Evolutionary conservation across 2,113 vertebrate genomes (phyloP).

Genomic region (Sylvia atricapilla): DNA sequence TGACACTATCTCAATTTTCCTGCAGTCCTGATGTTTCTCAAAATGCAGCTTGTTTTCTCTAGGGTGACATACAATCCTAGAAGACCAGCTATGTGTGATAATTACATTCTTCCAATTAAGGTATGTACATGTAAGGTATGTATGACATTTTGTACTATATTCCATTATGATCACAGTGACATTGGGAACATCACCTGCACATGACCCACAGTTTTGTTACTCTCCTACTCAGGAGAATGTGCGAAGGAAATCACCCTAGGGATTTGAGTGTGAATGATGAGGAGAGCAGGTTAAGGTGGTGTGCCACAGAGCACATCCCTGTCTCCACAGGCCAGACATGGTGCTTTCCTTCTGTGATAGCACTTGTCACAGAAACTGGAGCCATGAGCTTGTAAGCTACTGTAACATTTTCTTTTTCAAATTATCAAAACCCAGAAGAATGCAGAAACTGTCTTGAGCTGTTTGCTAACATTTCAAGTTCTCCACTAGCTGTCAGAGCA

Average conservation of each 20-base stretch:
- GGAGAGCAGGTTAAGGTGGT: background rate
- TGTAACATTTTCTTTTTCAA: background rate
- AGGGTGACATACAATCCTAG: background rate
- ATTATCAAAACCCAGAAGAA: background rate
- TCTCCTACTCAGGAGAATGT: background rate
- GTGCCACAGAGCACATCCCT: background rate
- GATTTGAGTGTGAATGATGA: background rate
- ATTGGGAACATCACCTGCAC: background rate
- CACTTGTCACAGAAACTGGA: background rate
- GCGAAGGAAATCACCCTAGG: background rate
- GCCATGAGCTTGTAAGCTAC: background rate
- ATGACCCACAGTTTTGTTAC: background rate
- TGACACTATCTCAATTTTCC: background rate
- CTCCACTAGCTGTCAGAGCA: background rate
- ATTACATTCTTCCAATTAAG: background rate
- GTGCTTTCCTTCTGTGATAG: background rate
- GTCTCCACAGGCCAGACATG: background rate
- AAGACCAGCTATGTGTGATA: background rate
- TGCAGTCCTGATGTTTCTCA: slow-evolving; percentile 46
- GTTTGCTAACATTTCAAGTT: background rate
- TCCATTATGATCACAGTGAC: background rate
- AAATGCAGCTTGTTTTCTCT: slow-evolving; percentile 19
- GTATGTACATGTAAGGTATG: too few species aligned
- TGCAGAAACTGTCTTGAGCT: background rate
- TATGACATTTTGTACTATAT: background rate